Base-by-base conservation (phyloP, 2,113 vertebrate genomes). In the Caloenas nicobarica region DNA sequence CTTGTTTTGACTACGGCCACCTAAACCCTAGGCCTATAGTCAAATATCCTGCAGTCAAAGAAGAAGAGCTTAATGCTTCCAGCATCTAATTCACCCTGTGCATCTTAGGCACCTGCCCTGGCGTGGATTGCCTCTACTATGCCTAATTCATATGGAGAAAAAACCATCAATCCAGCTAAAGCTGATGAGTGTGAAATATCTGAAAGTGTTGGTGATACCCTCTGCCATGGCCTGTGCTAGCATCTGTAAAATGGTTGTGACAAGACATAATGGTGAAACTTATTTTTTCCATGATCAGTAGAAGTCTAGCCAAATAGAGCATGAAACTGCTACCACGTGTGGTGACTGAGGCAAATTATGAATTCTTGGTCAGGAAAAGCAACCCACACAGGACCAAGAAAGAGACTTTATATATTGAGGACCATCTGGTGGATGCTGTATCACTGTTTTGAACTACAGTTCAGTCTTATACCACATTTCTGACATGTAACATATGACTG, bases 291-390 rank as follows among this genome's bases (percentile, higher is more conserved):
- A 13, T 29, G 48, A 70, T 89, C 8, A 14, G 23, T 46, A 84
- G 51, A 81, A 92, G 24, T 74, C 69, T 92, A 66, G 73, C 56
- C 84, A 95, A 91, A 93, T 42, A 36, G 58, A 81, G 40, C 56
- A 64, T 36, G 76, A 86, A 91, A 60, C 56, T 81, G 57, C 38
- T 94, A 86, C 57, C 0, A 0, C 74, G 70, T 48, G 23, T 81
- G 62, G 61, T 81, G 81, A 72, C 79, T 93, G 73, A 92, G 70
- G 76, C 2, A 0, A 87, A 89, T 71, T 56, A 46, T 95, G 91
- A 92, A 84, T 89, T 87, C 66, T 87, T 87, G 93, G 92, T 91
- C 93, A 95, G 92, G 92, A 96, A 96, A 91, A 96, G 78, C 74
- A 96, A 51, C 85, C 85, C 90, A 91, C 90, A 85, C 81, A 95